A percentile compares a stretch with the other conserved stretches of the same genome.
phyloP scores from a whole-genome alignment of 2,797 vertebrate genomes.

The Poeciliopsis presidionis region DNA sequence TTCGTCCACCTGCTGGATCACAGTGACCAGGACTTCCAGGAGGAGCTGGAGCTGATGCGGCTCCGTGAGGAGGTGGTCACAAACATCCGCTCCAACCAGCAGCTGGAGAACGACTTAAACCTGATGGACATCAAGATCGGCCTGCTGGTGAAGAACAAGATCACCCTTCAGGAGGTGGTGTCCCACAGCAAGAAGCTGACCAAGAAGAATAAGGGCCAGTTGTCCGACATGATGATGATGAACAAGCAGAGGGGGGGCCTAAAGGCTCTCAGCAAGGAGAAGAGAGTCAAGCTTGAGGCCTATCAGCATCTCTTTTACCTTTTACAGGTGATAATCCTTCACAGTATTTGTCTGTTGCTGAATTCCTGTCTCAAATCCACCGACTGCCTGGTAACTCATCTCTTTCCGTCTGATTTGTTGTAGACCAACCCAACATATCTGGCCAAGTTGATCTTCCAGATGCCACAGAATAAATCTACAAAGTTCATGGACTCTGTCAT shows the following conservation, averaged over 20 bases:
- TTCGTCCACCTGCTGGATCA: constrained; percentile 97
- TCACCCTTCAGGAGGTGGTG: constrained; percentile 97
- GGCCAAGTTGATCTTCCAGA: constrained; percentile 99
- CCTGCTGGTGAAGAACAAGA: constrained; percentile 97
- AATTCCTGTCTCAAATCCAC: neutral
- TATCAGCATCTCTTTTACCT: constrained; percentile 97
- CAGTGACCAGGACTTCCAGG: constrained; percentile 98
- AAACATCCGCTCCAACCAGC: constrained; percentile 96
- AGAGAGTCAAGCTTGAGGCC: constrained; percentile 92
- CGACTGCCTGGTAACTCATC: too few species aligned
- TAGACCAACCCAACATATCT: constrained; percentile 97
- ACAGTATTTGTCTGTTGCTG: neutral
- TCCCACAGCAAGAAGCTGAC: constrained; percentile 99
- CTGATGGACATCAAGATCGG: constrained; percentile 99
- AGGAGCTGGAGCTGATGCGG: constrained; percentile 95
- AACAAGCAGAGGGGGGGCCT: constrained; percentile 95
- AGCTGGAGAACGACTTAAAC: constrained; percentile 97
- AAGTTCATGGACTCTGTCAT: constrained; percentile 99
- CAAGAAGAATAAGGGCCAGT: constrained; percentile 96
- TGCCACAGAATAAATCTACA: constrained; percentile 98
- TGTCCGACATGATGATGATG: constrained; percentile 98
- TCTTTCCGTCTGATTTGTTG: neutral
- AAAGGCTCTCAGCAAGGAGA: constrained; percentile 97
- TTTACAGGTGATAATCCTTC: constrained; percentile 83
- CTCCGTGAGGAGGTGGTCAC: constrained; percentile 95